Conservation (phyloP, 2,113 vertebrate genomes). For the Campylomormyrus numenius region DNA sequence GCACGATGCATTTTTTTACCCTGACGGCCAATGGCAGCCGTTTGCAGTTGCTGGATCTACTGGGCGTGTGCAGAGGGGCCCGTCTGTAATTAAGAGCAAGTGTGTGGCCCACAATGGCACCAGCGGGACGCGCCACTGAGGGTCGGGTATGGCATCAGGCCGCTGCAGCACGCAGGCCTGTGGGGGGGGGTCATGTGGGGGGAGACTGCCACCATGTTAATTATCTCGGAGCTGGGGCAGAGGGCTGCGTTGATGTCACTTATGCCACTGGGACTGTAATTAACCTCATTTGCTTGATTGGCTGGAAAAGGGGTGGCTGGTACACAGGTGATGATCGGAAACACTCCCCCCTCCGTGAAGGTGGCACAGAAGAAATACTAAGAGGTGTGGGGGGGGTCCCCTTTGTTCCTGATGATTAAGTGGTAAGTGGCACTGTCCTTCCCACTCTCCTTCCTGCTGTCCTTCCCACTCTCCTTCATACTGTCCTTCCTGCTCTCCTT, state of each 20-base stretch:
- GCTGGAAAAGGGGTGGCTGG: neutral
- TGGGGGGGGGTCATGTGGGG: neutral
- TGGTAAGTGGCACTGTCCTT: neutral
- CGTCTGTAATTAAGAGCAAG: neutral
- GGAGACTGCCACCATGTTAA: slow-evolving; percentile 23
- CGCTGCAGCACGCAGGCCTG: neutral
- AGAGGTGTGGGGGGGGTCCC: neutral
- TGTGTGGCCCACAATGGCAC: neutral
- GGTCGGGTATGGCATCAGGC: neutral
- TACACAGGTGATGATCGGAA: neutral
- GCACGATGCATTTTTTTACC: neutral
- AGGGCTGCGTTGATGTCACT: slow-evolving; percentile 15
- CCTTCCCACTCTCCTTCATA: no score
- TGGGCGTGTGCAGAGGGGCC: neutral
- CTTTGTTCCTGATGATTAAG: neutral
- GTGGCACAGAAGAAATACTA: neutral
- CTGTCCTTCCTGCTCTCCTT: no score
- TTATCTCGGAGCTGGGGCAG: slow-evolving; percentile 36
- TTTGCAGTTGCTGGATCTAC: neutral
- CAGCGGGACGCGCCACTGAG: neutral
- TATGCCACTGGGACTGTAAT: neutral
- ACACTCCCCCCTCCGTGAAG: neutral
- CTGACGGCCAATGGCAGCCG: neutral
- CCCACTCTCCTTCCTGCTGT: no score
- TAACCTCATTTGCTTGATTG: neutral